A percentile compares a stretch with the other conserved stretches of the same genome.
Evolutionary conservation across 1,140 invertebrate species (phyloP).

Genomic region (Drosophila lacteicornis): DNA sequence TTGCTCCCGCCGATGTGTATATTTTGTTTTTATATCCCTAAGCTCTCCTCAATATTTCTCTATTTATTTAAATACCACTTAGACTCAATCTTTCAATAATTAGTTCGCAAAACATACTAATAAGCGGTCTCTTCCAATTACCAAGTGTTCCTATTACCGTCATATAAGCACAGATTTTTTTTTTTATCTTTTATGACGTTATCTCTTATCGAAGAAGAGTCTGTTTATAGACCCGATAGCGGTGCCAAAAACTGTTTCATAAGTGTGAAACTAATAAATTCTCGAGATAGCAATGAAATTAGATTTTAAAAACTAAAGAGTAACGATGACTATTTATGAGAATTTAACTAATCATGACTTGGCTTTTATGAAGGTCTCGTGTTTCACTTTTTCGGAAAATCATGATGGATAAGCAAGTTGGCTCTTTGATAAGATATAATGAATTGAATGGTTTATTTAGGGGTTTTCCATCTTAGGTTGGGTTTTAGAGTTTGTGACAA

Average conservation of each 20-base stretch:
- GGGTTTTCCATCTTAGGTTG: too few relatives aligned
- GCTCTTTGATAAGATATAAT: not conserved
- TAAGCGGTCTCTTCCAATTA: not conserved
- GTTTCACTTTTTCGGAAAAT: not conserved
- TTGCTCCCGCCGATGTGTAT: not conserved
- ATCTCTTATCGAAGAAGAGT: not conserved
- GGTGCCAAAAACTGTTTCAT: conserved; percentile 1
- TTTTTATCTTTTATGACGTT: conserved; percentile 13
- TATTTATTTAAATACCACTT: not conserved
- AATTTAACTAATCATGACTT: conserved; percentile 1
- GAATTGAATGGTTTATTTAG: not conserved
- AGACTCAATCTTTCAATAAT: not conserved
- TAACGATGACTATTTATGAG: conserved; percentile 24
- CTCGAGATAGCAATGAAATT: conserved; percentile 19
- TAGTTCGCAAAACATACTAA: not conserved
- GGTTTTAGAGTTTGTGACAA: too few relatives aligned
- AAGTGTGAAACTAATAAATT: conserved; percentile 29
- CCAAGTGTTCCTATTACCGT: not conserved
- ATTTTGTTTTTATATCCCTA: not conserved
- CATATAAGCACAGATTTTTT: not conserved
- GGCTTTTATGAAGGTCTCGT: conserved; percentile 2
- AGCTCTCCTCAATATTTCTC: not conserved
- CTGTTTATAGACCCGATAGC: conserved; percentile 5
- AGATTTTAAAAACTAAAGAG: conserved; percentile 1
- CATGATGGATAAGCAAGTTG: not conserved